Evolutionary conservation across 2,888 invertebrate species (phyloP).

Genomic region (Parasteatoda lunata): DNA sequence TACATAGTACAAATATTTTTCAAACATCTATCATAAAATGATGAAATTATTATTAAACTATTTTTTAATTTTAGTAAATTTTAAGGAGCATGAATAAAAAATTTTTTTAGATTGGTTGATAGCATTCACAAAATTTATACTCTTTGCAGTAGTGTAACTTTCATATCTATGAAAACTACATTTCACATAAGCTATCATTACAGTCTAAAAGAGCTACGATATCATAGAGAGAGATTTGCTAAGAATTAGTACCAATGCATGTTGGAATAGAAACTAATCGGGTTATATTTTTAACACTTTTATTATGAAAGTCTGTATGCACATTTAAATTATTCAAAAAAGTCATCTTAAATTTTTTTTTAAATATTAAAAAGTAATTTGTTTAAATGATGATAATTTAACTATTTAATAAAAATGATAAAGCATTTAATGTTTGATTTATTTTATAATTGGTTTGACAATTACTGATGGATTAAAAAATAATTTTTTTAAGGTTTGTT

Average conservation of each 20-base stretch:
- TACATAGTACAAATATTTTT: not conserved
- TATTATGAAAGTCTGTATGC: constrained; percentile 49
- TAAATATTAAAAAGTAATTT: not conserved
- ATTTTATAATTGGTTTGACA: too few species aligned
- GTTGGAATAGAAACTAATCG: constrained; percentile 43
- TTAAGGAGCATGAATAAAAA: not conserved
- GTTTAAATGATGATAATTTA: not conserved
- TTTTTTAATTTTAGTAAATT: not conserved
- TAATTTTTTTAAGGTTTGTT: too few species aligned
- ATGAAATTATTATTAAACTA: not conserved
- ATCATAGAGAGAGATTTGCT: constrained; percentile 42
- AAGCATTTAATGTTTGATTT: too few species aligned
- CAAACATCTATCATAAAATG: not conserved
- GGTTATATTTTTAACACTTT: constrained; percentile 17
- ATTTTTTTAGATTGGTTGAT: not conserved
- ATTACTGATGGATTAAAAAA: too few species aligned
- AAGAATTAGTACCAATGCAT: constrained; percentile 47
- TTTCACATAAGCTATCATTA: constrained; percentile 35
- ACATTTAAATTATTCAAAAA: not conserved
- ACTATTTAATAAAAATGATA: too few species aligned
- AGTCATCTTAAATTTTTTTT: not conserved
- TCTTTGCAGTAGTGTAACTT: constrained; percentile 41
- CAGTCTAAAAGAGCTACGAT: constrained; percentile 45
- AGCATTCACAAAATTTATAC: constrained; percentile 47
- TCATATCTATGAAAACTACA: constrained; percentile 33